Base-by-base conservation (phyloP, 2,113 vertebrate species). In the Reinhardtius hippoglossoides region DNA sequence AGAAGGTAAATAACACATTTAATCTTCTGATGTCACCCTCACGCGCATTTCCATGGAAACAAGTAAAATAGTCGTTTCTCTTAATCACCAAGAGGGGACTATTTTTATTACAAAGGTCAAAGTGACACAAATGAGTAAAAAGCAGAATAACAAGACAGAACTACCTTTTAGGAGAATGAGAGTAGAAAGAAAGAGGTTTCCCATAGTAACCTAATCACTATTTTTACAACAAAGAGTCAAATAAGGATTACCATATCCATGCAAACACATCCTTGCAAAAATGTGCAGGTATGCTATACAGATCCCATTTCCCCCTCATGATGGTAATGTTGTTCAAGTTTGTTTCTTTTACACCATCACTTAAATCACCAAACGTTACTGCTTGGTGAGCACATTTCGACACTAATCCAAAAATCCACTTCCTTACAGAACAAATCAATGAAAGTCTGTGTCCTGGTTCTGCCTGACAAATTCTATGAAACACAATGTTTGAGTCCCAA, bases 31-130 rank as follows among this genome's bases (percentile, higher is more conserved):
- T 55, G 55, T 83, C 71, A 15, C 58, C 24, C 16, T 48, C 15
- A 18, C 54, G 21, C 0, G 12, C 63, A 81, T 86, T 81, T 79
- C 52, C 60, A 78, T 78, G 71, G 83, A 78, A 83, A 86, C 75
- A 79, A 67, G 67, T 35, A 48, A 74, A 67, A 35, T 74, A 60
- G 20, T 42, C 16, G 6, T 27, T 59, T 24, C 59, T 55, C 14
- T 21, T 71, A 52, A 76, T 71, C 21, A 59, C 42, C n/a, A 48
- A 52, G 42, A 59, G 21, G 31, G 55, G 35, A 62, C 35, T 56
- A 13, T 24, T 56, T 24, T 56, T 15, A 26, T 26, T 15, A 13
- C 10, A 56, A 21, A 54, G 52, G 52, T n/a, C 6, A 21, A 54
- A 54, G 7, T 42, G 40, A 21, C 20, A 54, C 20, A 54, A 21